Percentiles rank a stretch among this genome's conserved stretches.
phyloP scores from a whole-genome alignment of 2,113 vertebrate species.

The Anas platyrhynchos region DNA sequence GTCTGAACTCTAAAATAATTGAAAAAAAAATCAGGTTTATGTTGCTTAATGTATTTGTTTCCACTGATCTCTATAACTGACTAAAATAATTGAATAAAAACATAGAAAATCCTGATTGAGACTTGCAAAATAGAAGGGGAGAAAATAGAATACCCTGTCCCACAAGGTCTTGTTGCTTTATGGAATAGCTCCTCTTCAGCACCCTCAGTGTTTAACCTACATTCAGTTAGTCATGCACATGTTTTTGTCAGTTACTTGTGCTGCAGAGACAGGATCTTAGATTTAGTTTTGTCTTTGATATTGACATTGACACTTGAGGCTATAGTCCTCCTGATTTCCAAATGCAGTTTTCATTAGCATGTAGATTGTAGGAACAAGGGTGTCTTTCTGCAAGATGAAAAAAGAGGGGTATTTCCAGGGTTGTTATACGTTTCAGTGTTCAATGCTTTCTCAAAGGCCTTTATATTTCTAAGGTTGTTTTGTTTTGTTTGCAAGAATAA shows the following conservation, averaged over 20 bases:
- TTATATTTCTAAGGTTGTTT: neutral
- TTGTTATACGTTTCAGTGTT: neutral
- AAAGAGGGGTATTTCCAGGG: neutral
- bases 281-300: neutral
- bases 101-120: neutral
- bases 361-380: neutral
- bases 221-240: neutral
- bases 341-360: neutral
- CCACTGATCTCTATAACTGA: neutral
- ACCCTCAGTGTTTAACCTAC: neutral
- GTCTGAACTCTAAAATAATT: neutral
- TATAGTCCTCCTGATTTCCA: neutral
- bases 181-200: neutral
- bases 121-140: neutral
- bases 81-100: neutral
- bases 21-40: neutral
- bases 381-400: neutral
- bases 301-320: accelerated
- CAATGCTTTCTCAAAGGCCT: neutral
- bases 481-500: neutral
- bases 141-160: neutral
- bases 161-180: neutral
- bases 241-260: neutral
- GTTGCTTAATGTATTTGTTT: neutral
- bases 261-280: neutral